phyloP scores from a whole-genome alignment of 92 coral and sea anemone species.

The Zoanthus sansibaricus region DNA sequence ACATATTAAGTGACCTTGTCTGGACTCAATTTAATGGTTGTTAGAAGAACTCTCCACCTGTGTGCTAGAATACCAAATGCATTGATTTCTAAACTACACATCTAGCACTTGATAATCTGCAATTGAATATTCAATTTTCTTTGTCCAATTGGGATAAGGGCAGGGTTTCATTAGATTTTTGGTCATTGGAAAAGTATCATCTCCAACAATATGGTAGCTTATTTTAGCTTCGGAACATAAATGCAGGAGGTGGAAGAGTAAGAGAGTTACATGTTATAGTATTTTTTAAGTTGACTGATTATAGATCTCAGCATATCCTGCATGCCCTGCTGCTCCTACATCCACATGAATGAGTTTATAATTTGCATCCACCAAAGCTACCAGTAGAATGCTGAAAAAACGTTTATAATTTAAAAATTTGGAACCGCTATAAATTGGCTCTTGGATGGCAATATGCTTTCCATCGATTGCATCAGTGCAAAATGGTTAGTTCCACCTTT shows the following conservation, averaged over 20 bases:
- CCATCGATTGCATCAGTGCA: too few relatives aligned
- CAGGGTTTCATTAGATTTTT: not conserved
- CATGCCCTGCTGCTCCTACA: not conserved
- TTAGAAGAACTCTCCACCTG: conserved; percentile 27
- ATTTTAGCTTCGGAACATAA: not conserved
- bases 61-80: conserved; percentile 47
- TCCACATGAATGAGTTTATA: not conserved
- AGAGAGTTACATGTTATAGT: not conserved
- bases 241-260: not conserved
- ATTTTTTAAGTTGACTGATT: too few relatives aligned
- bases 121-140: conserved; percentile 38
- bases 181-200: not conserved
- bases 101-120: conserved; percentile 35
- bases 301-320: not conserved
- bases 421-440: too few relatives aligned
- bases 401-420: too few relatives aligned
- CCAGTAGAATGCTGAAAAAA: too few relatives aligned
- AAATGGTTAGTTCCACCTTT: too few relatives aligned
- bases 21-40: conserved; percentile 16
- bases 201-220: conserved; percentile 1
- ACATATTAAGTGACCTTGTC: conserved; percentile 24
- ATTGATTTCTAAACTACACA: conserved; percentile 42
- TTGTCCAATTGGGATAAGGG: conserved; percentile 31
- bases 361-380: not conserved
- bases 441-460: too few relatives aligned